Percentiles rank a stretch among this genome's conserved stretches.
Conservation (phyloP, 2,888 invertebrate genomes). For the Halictus ligatus region DNA sequence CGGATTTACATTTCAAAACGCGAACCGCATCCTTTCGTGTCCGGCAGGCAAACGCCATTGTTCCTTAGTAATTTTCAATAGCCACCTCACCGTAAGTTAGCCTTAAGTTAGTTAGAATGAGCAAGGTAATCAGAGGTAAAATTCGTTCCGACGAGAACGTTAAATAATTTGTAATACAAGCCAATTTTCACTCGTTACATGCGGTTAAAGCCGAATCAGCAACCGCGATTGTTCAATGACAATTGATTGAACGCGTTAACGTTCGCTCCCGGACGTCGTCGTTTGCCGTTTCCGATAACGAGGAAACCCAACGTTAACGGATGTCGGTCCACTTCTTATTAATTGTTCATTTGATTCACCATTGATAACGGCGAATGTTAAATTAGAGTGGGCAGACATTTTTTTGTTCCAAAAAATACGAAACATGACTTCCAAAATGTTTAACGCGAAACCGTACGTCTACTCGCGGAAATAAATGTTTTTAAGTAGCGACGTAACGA, state of each 20-base stretch:
- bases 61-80: neutral
- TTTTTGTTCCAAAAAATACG: neutral
- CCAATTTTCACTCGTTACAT: neutral
- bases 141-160: neutral
- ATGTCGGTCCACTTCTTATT: neutral
- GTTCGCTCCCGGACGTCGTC: neutral
- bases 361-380: neutral
- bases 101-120: neutral
- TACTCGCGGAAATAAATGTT: neutral
- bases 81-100: neutral
- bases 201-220: neutral
- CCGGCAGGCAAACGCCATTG: neutral
- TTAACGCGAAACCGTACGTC: too few relatives aligned
- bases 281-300: conserved; percentile 3
- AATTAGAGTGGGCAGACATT: neutral
- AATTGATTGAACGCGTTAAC: conserved; percentile 5
- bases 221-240: conserved; percentile 12
- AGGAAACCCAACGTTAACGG: neutral
- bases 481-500: neutral
- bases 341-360: neutral
- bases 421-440: neutral
- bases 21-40: neutral
- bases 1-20: neutral
- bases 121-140: neutral
- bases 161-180: conserved; percentile 14